Percentiles rank a stretch among this genome's conserved stretches.
Conservation (phyloP, 2,888 invertebrate species). For the Fissipunctia ypsillon region DNA sequence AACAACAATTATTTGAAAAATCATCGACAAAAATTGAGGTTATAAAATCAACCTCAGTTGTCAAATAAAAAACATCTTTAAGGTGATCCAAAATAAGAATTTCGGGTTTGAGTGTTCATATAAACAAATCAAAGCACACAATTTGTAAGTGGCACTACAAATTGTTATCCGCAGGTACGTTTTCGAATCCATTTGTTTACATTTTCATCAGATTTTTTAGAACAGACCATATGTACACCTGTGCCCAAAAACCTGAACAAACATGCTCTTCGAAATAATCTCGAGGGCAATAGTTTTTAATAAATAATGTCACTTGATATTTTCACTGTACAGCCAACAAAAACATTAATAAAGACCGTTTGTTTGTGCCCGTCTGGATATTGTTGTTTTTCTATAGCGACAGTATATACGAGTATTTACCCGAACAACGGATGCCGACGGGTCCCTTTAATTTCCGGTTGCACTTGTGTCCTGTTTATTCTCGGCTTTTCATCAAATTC, state of each 20-base stretch:
- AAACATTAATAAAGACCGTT: conserved; percentile 67
- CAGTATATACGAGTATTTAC: conserved; percentile 56
- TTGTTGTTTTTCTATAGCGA: conserved; percentile 75
- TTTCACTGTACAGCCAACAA: conserved; percentile 60
- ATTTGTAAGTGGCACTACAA: background rate
- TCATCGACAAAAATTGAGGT: background rate
- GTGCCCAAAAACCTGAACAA: conserved; percentile 16
- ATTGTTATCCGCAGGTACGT: background rate
- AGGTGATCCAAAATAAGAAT: too few species aligned
- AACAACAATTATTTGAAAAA: too few species aligned
- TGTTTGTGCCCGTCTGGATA: conserved; percentile 68
- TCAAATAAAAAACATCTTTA: background rate
- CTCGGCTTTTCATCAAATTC: conserved; percentile 76
- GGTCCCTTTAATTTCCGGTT: conserved; percentile 84
- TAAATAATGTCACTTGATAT: conserved; percentile 55
- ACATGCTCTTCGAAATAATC: conserved; percentile 9
- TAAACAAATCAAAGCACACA: background rate
- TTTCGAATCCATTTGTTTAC: background rate
- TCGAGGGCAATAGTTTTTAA: conserved; percentile 43
- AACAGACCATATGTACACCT: background rate
- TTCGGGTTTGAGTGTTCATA: background rate
- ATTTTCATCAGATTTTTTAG: background rate
- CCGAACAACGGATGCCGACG: conserved; percentile 74
- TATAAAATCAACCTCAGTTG: background rate
- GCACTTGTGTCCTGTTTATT: conserved; percentile 80